Evolutionary conservation across 1,140 invertebrate species (phyloP).

Genomic region (Camponotus floridanus): DNA sequence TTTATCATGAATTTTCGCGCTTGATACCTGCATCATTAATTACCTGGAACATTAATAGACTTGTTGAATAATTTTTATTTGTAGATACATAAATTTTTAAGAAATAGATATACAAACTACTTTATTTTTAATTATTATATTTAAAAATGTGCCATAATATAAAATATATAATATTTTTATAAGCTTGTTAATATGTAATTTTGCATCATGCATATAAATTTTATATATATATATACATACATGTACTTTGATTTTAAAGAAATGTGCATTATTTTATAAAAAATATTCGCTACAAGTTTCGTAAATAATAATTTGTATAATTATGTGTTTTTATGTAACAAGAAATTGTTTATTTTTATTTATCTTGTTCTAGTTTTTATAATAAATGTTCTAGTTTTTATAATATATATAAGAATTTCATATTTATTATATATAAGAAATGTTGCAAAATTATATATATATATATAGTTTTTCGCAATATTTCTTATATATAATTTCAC

Average conservation of each 20-base stretch:
- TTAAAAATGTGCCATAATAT: background rate
- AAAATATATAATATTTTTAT: background rate
- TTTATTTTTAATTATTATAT: conserved; percentile 5
- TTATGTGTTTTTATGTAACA: background rate
- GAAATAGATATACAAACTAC: background rate
- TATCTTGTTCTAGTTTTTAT: background rate
- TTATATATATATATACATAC: background rate
- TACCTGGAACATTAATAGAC: background rate
- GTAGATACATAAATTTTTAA: no score
- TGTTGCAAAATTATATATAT: no score
- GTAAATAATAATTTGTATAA: background rate
- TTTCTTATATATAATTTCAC: background rate
- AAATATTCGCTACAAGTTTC: background rate
- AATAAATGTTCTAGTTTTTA: no score
- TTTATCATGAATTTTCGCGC: conserved; percentile 40
- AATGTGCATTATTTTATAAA: background rate
- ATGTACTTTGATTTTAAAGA: background rate
- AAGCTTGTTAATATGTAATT: background rate
- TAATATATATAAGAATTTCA: no score
- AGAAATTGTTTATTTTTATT: background rate
- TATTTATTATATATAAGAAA: no score
- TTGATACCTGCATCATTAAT: conserved; percentile 7
- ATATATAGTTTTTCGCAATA: no score
- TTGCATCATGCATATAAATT: background rate
- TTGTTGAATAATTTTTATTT: background rate